phyloP scores from a whole-genome alignment of 1,140 invertebrate species.

The Chironomus tepperi region DNA sequence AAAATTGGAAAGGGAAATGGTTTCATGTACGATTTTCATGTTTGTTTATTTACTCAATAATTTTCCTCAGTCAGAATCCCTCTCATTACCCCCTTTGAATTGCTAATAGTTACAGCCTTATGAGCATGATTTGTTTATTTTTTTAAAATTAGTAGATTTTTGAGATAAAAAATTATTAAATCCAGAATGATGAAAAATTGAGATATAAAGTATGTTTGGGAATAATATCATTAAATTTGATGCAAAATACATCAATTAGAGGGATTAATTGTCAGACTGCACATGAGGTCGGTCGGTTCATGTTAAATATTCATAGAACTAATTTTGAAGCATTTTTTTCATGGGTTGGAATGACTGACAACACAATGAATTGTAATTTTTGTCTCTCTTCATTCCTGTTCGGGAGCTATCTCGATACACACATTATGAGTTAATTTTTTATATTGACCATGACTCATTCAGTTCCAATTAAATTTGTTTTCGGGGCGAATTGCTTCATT shows the following conservation, averaged over 20 bases:
- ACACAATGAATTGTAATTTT: background rate
- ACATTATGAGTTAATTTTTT: background rate
- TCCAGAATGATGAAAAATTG: too few species aligned
- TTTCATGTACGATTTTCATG: background rate
- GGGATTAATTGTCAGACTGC: constrained; percentile 6
- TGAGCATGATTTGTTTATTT: too few species aligned
- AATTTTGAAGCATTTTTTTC: constrained; percentile 1
- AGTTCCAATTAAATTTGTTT: too few species aligned
- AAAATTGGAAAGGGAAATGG: background rate
- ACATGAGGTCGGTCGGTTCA: background rate
- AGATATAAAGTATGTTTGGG: too few species aligned
- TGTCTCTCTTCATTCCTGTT: background rate
- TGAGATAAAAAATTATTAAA: too few species aligned
- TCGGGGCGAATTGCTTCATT: too few species aligned
- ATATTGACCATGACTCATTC: too few species aligned
- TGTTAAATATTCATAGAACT: background rate
- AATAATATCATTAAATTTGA: too few species aligned
- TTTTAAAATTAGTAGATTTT: too few species aligned
- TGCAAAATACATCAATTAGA: constrained; percentile 8
- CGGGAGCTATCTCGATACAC: background rate
- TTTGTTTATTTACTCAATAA: constrained; percentile 10
- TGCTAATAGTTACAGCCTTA: too few species aligned
- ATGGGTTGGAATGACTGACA: background rate
- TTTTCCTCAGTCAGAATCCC: background rate
- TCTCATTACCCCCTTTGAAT: too few species aligned